Conservation (phyloP, 2,888 invertebrate genomes). For the Ischnus inquisitorius region DNA sequence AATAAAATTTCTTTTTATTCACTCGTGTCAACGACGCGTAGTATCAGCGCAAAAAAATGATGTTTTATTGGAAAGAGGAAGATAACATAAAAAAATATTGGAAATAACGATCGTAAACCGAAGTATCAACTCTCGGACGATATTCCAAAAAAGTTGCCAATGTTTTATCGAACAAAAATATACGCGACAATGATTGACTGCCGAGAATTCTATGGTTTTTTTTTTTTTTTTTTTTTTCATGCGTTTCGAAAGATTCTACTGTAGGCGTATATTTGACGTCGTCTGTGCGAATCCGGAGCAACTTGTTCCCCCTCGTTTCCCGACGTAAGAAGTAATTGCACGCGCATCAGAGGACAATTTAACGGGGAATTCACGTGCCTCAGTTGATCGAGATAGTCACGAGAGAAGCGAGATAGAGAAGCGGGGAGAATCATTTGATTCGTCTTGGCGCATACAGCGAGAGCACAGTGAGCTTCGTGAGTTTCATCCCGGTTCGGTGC, state of each 20-base stretch:
- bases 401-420: slow-evolving; percentile 13
- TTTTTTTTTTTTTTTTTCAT: too few species aligned
- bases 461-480: not conserved
- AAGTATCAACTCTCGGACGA: too few species aligned
- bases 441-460: slow-evolving; percentile 7
- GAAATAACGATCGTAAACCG: too few species aligned
- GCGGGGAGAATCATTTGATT: slow-evolving; percentile 42
- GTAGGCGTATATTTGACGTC: not conserved
- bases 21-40: not conserved
- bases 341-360: slow-evolving; percentile 70
- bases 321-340: slow-evolving; percentile 67
- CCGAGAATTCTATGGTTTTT: slow-evolving; percentile 72
- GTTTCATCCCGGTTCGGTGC: slow-evolving; percentile 62
- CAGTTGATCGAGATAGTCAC: slow-evolving; percentile 18
- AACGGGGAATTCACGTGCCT: slow-evolving; percentile 59
- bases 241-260: not conserved
- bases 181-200: too few species aligned
- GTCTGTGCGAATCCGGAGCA: slow-evolving; percentile 26
- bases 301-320: slow-evolving; percentile 63
- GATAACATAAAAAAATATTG: too few species aligned
- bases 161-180: too few species aligned
- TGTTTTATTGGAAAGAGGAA: too few species aligned
- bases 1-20: not conserved
- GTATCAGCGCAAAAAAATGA: not conserved
- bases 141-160: too few species aligned